Evolutionary conservation across 2,797 vertebrate species (phyloP), one percentile per base, ranked within the genome.

Genomic region (Delichon dasypus): DNA sequence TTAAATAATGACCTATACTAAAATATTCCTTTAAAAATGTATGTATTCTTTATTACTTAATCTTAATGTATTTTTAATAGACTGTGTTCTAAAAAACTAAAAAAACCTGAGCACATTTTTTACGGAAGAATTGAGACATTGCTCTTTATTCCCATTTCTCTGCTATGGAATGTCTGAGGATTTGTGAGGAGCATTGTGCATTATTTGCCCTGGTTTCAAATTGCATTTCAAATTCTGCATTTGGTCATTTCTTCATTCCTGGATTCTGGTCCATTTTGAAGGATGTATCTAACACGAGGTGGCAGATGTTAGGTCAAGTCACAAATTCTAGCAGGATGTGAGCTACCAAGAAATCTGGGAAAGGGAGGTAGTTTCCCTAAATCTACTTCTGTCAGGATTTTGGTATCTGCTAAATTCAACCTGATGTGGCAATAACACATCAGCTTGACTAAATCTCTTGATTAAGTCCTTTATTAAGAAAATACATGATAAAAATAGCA

Each of bases 1-100:
- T 45, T 55, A 88, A 96, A 88, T 92, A 72, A 87, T 84, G 44
- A 73, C 73, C 55, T 94, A 25, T 75, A 70, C 61, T 81, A n/a
- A 88, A 90, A n/a, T 58, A 73, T 75, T 89, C 19, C 42, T 96
- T 94, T 84, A 44, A 61, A 81, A 94, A 93, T 88, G 11, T 66
- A 92, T 89, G 38, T 62, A 16, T 92, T 68, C 90, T 36, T 76
- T 70, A 78, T 93, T 92, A 86, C 32, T 79, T 80, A 81, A 77
- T 84, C 84, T 85, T 60, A 91, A 85, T 86, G 32, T 65, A 47
- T 76, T 93, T 89, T 94, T 91, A 89, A 95, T 72, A 82, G 77
- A 65, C 57, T 67, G 14, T 18, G 13, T 78, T 74, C 32, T 65
- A 10, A 44, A 68, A 45, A 19, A 44, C 3, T 0, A 5, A 14